These are phyloP conservation scores for Petrolisthes cinctipes DNA, from an alignment of 2,888 invertebrate species.

Conservation along the genomic window DNA sequence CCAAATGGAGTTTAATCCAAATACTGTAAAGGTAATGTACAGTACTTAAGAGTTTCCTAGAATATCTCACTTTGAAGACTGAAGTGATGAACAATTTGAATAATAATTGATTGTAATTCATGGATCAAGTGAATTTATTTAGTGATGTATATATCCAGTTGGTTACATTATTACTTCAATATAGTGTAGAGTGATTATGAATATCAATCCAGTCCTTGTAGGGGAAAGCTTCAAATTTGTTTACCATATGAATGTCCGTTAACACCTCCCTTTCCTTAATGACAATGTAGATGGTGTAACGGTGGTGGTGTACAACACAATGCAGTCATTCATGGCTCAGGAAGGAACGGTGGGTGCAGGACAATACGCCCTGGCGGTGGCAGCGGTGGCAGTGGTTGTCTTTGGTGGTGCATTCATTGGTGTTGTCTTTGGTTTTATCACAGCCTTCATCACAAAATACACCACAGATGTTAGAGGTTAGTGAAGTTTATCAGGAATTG, in stretches of 20 bases:
- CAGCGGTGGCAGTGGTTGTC: slow-evolving; percentile 73
- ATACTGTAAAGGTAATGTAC: too few species aligned
- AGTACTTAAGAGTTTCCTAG: too few species aligned
- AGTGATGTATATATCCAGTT: too few species aligned
- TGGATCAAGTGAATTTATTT: too few species aligned
- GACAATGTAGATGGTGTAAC: slow-evolving; percentile 72
- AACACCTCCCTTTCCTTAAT: not conserved
- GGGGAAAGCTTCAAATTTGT: not conserved
- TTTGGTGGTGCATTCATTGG: slow-evolving; percentile 73
- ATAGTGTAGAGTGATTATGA: too few species aligned
- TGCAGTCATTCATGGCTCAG: slow-evolving; percentile 71
- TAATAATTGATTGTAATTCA: too few species aligned
- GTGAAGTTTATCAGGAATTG: not conserved
- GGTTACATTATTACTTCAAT: too few species aligned
- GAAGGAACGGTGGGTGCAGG: slow-evolving; percentile 31
- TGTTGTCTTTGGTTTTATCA: slow-evolving; percentile 71
- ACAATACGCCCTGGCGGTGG: slow-evolving; percentile 67
- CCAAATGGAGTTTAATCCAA: too few species aligned
- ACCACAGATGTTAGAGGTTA: slow-evolving; percentile 69
- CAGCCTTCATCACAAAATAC: slow-evolving; percentile 69
- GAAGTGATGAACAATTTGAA: too few species aligned
- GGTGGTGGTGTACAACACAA: slow-evolving; percentile 74
- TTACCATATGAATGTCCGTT: not conserved
- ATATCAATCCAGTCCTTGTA: too few species aligned
- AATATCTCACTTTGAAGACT: too few species aligned